These are phyloP conservation scores for Thymallus thymallus DNA, from an alignment of 2,113 vertebrate species.

Conservation along the genomic window DNA sequence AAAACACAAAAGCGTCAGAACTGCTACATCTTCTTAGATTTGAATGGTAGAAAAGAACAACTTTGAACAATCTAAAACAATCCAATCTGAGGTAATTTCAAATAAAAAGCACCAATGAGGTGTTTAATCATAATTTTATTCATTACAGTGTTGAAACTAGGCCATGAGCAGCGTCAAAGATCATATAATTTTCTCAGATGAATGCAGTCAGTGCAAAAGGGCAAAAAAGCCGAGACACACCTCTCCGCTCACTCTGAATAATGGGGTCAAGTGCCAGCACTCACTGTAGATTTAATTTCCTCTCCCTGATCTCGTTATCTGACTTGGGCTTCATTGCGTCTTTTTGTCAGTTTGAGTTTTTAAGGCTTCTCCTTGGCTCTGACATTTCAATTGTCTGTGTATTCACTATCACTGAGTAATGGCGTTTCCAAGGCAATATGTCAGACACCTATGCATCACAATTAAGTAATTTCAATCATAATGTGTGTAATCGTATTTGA, in stretches of 20 bases:
- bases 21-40: not conserved
- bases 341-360: slow-evolving; percentile 1
- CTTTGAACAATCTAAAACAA: not conserved
- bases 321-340: not conserved
- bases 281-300: slow-evolving; percentile 8
- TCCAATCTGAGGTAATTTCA: not conserved
- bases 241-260: slow-evolving; percentile 17
- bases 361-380: not conserved
- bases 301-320: slow-evolving; percentile 9
- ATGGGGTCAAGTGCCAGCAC: slow-evolving; percentile 21
- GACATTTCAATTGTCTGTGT: slow-evolving; percentile 37
- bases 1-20: not conserved
- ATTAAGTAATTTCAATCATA: not conserved
- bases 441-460: not conserved
- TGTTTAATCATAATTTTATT: slow-evolving; percentile 19
- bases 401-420: not conserved
- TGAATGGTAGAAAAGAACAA: not conserved
- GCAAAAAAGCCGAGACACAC: slow-evolving; percentile 36
- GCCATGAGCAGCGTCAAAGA: slow-evolving; percentile 28
- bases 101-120: slow-evolving; percentile 16
- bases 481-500: not conserved
- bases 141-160: slow-evolving; percentile 34
- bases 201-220: slow-evolving; percentile 30
- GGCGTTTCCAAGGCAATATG: not conserved
- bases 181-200: slow-evolving; percentile 32